phyloP scores from a whole-genome alignment of 37 sponge, comb jelly and placozoan species.

The Tethya wilhelma region DNA sequence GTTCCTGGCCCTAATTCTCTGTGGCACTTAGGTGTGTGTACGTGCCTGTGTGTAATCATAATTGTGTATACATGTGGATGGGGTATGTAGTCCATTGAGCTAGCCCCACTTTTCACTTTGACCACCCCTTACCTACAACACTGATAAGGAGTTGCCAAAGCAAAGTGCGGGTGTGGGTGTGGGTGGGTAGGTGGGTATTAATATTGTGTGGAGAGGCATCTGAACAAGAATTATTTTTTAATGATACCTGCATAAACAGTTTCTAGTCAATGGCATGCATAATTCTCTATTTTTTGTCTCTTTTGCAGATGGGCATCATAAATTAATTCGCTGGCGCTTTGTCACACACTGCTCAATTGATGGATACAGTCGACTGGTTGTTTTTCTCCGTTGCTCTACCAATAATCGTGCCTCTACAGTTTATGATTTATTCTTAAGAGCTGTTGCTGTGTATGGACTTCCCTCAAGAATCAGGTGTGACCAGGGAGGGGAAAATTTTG shows the following conservation, averaged over 20 bases:
- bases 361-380: conserved; percentile 35
- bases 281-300: not conserved
- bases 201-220: too few species aligned
- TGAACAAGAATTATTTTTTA: not conserved
- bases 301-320: conserved; percentile 53
- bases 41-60: not conserved
- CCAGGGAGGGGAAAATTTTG: conserved; percentile 55
- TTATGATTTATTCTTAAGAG: conserved; percentile 16
- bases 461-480: conserved; percentile 59
- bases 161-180: too few species aligned
- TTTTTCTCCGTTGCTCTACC: conserved; percentile 31
- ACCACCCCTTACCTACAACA: too few species aligned
- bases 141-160: too few species aligned
- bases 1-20: conserved; percentile 73
- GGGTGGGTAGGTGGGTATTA: too few species aligned
- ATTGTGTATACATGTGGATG: conserved; percentile 3
- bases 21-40: conserved; percentile 71
- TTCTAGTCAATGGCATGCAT: not conserved
- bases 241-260: not conserved
- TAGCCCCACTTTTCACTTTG: too few species aligned
- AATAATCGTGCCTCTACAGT: conserved; percentile 62
- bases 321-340: conserved; percentile 28
- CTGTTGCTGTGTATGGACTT: conserved; percentile 35
- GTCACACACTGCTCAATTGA: conserved; percentile 42
- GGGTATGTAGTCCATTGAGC: too few species aligned